These are phyloP conservation scores for Hemicrepidius hirtus DNA, from an alignment of 2,888 invertebrate species.

Conservation along the genomic window DNA sequence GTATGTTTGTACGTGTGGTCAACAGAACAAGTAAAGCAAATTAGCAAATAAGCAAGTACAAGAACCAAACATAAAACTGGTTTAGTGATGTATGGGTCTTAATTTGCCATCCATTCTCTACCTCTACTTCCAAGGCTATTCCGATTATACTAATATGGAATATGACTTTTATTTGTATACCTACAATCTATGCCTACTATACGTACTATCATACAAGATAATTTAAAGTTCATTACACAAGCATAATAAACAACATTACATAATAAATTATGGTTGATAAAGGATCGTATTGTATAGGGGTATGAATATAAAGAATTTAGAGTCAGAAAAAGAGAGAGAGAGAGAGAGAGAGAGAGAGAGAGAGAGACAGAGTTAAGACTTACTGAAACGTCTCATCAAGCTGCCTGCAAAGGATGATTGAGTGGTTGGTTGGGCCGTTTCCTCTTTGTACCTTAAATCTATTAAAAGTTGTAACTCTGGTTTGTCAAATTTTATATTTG, in stretches of 20 bases:
- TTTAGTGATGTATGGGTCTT: conserved; percentile 53
- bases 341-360: conserved; percentile 44
- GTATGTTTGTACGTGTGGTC: conserved; percentile 49
- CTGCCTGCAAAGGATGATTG: conserved; percentile 81
- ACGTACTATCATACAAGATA: conserved; percentile 38
- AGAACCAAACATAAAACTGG: conserved; percentile 61
- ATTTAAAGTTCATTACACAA: conserved; percentile 36
- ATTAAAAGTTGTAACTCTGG: conserved; percentile 73
- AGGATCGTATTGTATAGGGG: conserved; percentile 28
- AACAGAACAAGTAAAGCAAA: conserved; percentile 68
- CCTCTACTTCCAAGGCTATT: conserved; percentile 45
- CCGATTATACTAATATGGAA: conserved; percentile 42
- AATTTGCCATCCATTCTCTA: conserved; percentile 56
- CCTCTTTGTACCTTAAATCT: conserved; percentile 76
- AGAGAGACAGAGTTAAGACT: conserved; percentile 75
- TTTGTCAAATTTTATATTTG: conserved; percentile 80
- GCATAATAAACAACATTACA: conserved; percentile 40
- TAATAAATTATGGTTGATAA: conserved; percentile 7
- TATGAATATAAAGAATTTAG: conserved; percentile 24
- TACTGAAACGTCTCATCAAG: conserved; percentile 91
- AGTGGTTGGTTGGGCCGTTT: conserved; percentile 59
- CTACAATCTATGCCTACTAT: conserved; percentile 34
- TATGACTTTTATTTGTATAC: conserved; percentile 10
- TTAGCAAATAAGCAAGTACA: conserved; percentile 65
- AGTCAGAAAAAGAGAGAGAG: conserved; percentile 31